Evolutionary conservation across 92 coral and sea anemone species (phyloP), one percentile per base, ranked within the genome.

Genomic region (Montipora capitata): DNA sequence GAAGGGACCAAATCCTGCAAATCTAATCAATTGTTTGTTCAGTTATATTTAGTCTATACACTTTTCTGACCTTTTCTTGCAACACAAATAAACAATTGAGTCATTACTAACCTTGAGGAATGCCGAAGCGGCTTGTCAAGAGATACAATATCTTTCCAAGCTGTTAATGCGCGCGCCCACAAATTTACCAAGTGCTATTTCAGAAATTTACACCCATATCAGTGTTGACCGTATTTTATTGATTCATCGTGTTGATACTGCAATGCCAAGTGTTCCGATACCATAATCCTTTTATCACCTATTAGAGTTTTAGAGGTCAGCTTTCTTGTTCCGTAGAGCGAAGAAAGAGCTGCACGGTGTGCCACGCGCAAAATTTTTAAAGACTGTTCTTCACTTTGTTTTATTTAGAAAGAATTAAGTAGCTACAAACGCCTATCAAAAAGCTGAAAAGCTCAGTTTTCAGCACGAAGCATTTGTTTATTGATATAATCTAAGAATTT

Each of bases 1-100:
- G 44, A 41, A 66, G 39, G 12, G 49, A 43, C 3, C 76, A 68
- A 39, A 80, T 67, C 77, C 40, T 43, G 13, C 68, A 68, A 39
- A 80, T 80, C 85, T 81, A 51, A 68, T 69, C 76, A 48, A 2
- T 38, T 81, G 40, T 81, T 81, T 81, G 85, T 81, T 81, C 85
- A 81, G 85, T 68, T 69, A 69, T 45, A 52, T 69, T 81, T 68
- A 81, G 77, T 4, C 40, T 51, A 15, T 4, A 51, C 18, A 81
- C 68, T 45, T 73, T 69, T 45, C 48, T 7, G 70, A 51, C 18
- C 68, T 81, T 45, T 73, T 69, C 18, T 52, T 7, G 70, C 67
- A 39, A 80, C 67, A 68, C 70, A 64, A 81, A 81, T 68, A 68
- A 81, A 81, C 70, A 75, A 5, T 1, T 27, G 40, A 40, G 67